These are phyloP conservation scores for crab-eating macaque (Macaca fascicularis) DNA, from an alignment of 2,113 vertebrate genomes.

Conservation along the genomic window DNA sequence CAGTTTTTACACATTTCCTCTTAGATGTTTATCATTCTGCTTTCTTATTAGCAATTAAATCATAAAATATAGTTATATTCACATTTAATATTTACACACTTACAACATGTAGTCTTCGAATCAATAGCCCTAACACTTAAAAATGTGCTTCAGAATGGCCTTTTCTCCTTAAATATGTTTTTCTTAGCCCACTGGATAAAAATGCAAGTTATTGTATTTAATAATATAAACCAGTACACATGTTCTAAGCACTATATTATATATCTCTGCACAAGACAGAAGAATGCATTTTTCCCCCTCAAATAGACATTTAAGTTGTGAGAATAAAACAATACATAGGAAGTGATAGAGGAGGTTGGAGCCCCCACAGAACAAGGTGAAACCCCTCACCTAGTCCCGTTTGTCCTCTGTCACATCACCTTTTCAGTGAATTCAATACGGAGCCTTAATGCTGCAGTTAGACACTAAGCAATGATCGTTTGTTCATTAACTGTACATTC, in stretches of 20 bases:
- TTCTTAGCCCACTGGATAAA: not conserved
- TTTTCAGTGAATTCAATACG: not conserved
- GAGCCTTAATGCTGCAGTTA: not conserved
- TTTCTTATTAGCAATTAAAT: not conserved
- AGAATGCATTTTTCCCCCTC: not conserved
- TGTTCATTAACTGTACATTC: conserved; percentile 61
- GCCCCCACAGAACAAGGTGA: accelerated
- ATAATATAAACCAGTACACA: not conserved
- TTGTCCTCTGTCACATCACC: not conserved
- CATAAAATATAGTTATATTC: not conserved
- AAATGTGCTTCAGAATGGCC: not conserved
- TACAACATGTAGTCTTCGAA: not conserved
- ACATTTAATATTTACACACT: not conserved
- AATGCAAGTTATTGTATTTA: not conserved
- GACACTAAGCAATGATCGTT: not conserved
- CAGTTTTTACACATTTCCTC: not conserved
- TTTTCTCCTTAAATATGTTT: not conserved
- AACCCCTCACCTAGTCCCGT: not conserved
- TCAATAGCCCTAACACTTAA: not conserved
- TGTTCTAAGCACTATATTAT: not conserved
- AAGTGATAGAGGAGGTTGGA: not conserved
- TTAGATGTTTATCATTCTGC: not conserved
- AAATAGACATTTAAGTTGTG: not conserved
- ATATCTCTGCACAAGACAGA: not conserved
- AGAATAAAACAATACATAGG: not conserved